Evolutionary conservation across 2,888 invertebrate genomes (phyloP), one percentile per base, ranked within the genome.

Genomic region (Cerastis leucographa): DNA sequence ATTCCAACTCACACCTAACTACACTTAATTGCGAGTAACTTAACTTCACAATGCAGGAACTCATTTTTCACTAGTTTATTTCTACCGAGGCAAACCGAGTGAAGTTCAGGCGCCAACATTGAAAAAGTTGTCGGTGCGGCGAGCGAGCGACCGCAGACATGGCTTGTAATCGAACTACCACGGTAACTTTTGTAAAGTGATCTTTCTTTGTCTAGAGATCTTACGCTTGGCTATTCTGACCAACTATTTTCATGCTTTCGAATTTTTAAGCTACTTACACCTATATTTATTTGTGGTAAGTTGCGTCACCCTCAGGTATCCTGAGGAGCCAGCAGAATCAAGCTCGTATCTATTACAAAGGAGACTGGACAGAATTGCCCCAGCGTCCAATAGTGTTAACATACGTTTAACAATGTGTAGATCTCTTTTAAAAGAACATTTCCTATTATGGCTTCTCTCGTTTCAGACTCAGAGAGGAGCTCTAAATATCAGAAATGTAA

Each of bases 101-200:
- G n/a, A 80, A 80, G 80, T 82, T 78, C 72, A 65, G 66, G 70
- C 56, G 74, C 46, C 65, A 81, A 74, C 87, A 77, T 76, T 75
- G 75, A 81, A 80, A 76, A 87, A 76, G 83, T 83, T 80, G 68
- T 85, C 17, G 64, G 68, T 71, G 51, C 46, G 73, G 74, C 46
- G 17, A 68, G 56, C 68, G 42, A 42, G 35, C 67, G 42, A 67
- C 73, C 77, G 44, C 75, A 74, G 68, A 78, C 72, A 62, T 44
- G 72, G 54, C 61, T 84, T 78, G 78, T 84, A 71, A 86, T 78
- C 71, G 59, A 78, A 74, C 59, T 75, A 67, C 49, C 46, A 67
- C 70, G 65, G 29, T 49, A 74, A 84, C 72, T 83, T 85, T 76
- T 66, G 64, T 64, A 69, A 82, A 76, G 54, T 74, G 79, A 74